These are phyloP conservation scores for Helicoverpa zea DNA, from an alignment of 1,140 invertebrate genomes.

Conservation along the genomic window DNA sequence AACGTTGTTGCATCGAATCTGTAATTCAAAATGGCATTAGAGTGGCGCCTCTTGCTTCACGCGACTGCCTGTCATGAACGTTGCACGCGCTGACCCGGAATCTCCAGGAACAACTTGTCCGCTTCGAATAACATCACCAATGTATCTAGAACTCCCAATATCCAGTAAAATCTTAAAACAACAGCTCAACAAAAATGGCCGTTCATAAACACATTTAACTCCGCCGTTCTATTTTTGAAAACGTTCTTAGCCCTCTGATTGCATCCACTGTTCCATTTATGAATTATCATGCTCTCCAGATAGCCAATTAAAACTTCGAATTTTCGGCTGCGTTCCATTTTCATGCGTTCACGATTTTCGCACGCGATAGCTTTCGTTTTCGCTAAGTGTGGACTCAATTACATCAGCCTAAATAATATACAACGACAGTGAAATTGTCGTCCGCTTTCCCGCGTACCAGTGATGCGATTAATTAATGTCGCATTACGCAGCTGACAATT, in stretches of 20 bases:
- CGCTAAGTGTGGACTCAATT: neutral
- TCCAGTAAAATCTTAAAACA: neutral
- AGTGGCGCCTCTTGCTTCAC: conserved; percentile 57
- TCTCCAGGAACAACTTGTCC: conserved; percentile 57
- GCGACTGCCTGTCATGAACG: conserved; percentile 55
- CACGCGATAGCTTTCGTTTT: conserved; percentile 44
- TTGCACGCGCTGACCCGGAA: conserved; percentile 67
- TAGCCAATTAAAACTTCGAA: conserved; percentile 8
- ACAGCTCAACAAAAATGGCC: conserved; percentile 42
- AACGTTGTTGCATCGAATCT: conserved; percentile 34
- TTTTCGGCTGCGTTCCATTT: conserved; percentile 29
- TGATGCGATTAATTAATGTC: conserved; percentile 44
- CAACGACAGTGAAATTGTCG: conserved; percentile 24
- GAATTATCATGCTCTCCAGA: neutral
- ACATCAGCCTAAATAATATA: conserved; percentile 41
- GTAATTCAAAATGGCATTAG: conserved; percentile 47
- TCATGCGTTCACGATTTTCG: conserved; percentile 31
- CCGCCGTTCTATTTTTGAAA: conserved; percentile 61
- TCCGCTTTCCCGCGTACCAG: conserved; percentile 34
- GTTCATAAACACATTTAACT: conserved; percentile 44
- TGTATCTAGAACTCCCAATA: conserved; percentile 41
- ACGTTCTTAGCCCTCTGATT: conserved; percentile 52
- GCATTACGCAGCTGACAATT: conserved; percentile 41
- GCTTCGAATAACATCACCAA: conserved; percentile 51
- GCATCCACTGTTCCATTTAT: conserved; percentile 39